Conservation (phyloP, 1,140 invertebrate genomes). For the Polypedilum vanderplanki region DNA sequence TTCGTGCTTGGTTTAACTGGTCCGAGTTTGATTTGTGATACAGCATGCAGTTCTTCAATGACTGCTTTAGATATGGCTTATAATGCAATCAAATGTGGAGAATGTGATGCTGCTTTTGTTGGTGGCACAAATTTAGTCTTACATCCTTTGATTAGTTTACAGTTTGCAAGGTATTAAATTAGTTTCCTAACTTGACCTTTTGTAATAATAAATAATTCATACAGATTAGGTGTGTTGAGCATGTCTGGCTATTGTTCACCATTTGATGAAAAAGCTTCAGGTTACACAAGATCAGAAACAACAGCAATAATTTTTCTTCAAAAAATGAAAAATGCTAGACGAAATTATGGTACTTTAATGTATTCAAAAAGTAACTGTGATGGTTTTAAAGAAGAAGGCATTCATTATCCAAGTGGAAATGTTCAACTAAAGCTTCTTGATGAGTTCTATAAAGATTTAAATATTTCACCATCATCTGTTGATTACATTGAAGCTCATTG, state of each 20-base stretch:
- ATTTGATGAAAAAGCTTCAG: constrained; percentile 71
- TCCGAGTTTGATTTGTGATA: constrained; percentile 78
- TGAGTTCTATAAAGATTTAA: constrained; percentile 77
- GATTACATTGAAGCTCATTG: constrained; percentile 83
- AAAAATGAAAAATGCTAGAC: constrained; percentile 62
- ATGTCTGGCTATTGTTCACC: constrained; percentile 74
- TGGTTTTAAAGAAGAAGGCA: constrained; percentile 75
- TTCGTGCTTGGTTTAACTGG: constrained; percentile 61
- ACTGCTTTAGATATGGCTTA: constrained; percentile 78
- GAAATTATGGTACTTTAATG: constrained; percentile 61
- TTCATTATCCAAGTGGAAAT: constrained; percentile 79
- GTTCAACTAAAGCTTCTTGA: constrained; percentile 65
- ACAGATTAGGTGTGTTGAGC: constrained; percentile 70
- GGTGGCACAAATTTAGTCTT: constrained; percentile 77
- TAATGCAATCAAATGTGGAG: constrained; percentile 62
- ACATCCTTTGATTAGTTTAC: constrained; percentile 74
- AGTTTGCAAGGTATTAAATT: constrained; percentile 66
- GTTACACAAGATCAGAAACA: constrained; percentile 62
- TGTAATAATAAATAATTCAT: neutral
- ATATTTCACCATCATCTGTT: constrained; percentile 57
- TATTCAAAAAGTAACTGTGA: constrained; percentile 64
- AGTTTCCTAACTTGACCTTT: neutral
- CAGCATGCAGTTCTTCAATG: constrained; percentile 83
- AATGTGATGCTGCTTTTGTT: constrained; percentile 78
- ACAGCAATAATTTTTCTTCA: constrained; percentile 68